Base-by-base conservation (phyloP, 2,888 invertebrate genomes). In the Xylophagus ater region DNA sequence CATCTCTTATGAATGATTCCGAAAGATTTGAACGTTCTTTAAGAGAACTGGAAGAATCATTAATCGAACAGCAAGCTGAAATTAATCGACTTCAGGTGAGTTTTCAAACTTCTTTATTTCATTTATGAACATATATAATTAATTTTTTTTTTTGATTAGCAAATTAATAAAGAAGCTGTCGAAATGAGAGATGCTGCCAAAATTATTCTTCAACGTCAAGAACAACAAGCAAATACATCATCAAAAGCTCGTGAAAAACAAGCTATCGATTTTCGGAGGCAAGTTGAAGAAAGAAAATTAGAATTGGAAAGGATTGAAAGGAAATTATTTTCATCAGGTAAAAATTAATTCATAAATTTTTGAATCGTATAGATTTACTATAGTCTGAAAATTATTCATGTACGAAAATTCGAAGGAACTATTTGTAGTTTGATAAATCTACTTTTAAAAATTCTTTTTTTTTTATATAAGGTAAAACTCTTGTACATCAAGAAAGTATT, bases 281-380 rank as follows among this genome's bases (percentile, higher is more conserved):
- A 80, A 37, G 82, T 87, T 14, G 76, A 76, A 18, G 79, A 79
- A 37, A 68, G 83, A 7, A 78, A 76, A 52, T 58, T 72, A 13
- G 84, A 87, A 50, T 57, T 87, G 14, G 85, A 87, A 57, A 73
- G 78, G 37, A 62, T 87, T 41, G 87, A 87, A 52, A 75, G 82
- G 46, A 72, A 80, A 53, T 76, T 86, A 33, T 84, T 84, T 52
- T 76, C 81, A 9, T 72, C 76, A 13, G 69, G 70, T 23, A 65
- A 60, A 46, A n/a, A n/a, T n/a, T n/a, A n/a, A n/a, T n/a, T n/a
- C n/a, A n/a, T n/a, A n/a, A n/a, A n/a, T n/a, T n/a, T n/a, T n/a
- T n/a, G n/a, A n/a, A n/a, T n/a, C n/a, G n/a, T n/a, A n/a, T n/a
- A n/a, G n/a, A n/a, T n/a, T n/a, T n/a, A n/a, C n/a, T n/a, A n/a